Conservation (phyloP, 64 coral and sea anemone genomes). For the Trachythela sp. region DNA sequence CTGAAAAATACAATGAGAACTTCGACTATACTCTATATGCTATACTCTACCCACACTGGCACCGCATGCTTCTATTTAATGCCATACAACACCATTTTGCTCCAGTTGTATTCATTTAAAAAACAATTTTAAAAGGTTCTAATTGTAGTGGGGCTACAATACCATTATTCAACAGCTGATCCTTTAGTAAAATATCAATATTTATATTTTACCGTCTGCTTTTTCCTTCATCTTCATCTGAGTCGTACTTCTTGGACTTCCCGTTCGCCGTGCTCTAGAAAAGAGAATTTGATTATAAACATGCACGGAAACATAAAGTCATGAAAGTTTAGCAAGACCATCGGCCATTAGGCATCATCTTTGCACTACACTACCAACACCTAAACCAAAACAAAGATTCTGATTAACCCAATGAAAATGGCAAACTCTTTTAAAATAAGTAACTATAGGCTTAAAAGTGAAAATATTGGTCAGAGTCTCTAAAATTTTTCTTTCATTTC, state of each 20-base stretch:
- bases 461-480: too few relatives aligned
- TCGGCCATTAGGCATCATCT: not conserved
- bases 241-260: not conserved
- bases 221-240: not conserved
- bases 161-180: too few relatives aligned
- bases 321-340: not conserved
- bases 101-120: too few relatives aligned
- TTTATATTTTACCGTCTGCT: not conserved
- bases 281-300: not conserved
- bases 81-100: too few relatives aligned
- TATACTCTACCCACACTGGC: not conserved
- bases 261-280: not conserved
- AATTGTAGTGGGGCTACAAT: too few relatives aligned
- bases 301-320: not conserved
- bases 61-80: not conserved
- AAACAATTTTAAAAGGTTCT: too few relatives aligned
- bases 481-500: too few relatives aligned
- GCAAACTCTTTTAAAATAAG: not conserved
- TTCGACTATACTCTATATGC: not conserved
- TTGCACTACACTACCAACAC: not conserved
- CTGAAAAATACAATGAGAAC: too few relatives aligned
- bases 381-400: slow-evolving; percentile 6
- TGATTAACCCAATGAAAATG: not conserved
- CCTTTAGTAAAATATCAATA: too few relatives aligned
- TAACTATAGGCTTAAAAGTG: too few relatives aligned